Base-by-base conservation (phyloP, 64 coral and sea anemone genomes). In the Hydrozoanthus tunicans region DNA sequence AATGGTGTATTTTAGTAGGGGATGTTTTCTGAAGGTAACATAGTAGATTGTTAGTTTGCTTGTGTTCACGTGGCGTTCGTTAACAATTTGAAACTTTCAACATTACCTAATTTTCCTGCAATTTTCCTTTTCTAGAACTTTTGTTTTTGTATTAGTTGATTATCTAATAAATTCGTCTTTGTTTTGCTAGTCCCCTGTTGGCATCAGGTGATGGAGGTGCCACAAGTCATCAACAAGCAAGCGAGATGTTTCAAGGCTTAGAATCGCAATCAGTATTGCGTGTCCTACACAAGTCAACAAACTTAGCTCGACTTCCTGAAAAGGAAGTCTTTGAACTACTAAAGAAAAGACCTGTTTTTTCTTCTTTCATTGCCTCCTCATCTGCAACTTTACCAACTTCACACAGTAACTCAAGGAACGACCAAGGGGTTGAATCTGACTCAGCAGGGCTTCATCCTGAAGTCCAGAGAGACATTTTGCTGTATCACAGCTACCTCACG, bases 211-310 rank as follows among this genome's bases (percentile, higher is more conserved):
- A 99, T 61, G 81, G 89, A 70, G 92, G 94, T 4, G 93, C 94
- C 53, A 95, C 94, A 32, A 77, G 68, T 68, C 94, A 99, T 64
- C 94, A 95, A 32, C 94, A 96, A 90, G 94, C 94, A 17, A 92
- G 92, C 78, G 94, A 95, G 43, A 99, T 99, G 97, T 99, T 99
- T 68, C 94, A 96, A 58, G 94, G 92, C 11, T 90, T 99, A 12
- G 97, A 99, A 66, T 99, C 97, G 0, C 97, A 99, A 73, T 99
- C 97, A 54, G 97, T 99, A 4, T 60, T 99, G 10, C 97, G 93
- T 54, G 97, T 99, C 1, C 71, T 99, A 6, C 94, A 99, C 82
- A 95, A 94, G 77, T 99, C 94, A 62, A 90, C 92, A 62, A 99
- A 89, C 81, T 91, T 99, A 8, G 84, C 94, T 6, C 84, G 79